Evolutionary conservation across 1,140 invertebrate genomes (phyloP), one percentile per base, ranked within the genome.

Genomic region (Hylaeus anthracinus): DNA sequence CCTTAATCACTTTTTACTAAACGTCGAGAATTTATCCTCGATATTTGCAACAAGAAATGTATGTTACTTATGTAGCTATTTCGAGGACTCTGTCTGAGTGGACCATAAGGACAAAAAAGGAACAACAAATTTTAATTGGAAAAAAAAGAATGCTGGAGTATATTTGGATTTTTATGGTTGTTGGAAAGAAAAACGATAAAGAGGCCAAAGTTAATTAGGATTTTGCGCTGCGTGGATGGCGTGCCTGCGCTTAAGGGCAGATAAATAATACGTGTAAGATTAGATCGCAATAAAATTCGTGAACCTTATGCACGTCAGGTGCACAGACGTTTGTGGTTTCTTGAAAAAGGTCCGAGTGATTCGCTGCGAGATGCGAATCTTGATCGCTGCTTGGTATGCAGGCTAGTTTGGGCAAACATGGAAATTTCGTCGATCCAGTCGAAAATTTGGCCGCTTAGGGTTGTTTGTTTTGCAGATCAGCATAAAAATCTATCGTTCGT

Each of bases 371-470:
- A 79, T 75, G 45, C 41, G 72, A 77, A 75, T 77, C 53, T 69
- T 55, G 63, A 77, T 83, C 72, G 71, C 48, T 81, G 63, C 45
- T 88, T 88, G 81, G 85, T 85, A 88, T 87, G 83, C 87, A 73
- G 72, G 71, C 71, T 71, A 81, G 45, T 72, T 72, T 67, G 83
- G 53, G 81, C 79, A 86, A 86, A 88, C 83, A 88, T 70, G 45
- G 67, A 81, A 83, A 85, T 82, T 86, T 87, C 66, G 65, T 81
- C 61, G 79, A 76, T 78, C 60, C 69, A 43, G 61, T 60, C 41
- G 63, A 84, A 86, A 84, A 79, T 86, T 81, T 53, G 63, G 64
- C 39, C 75, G 84, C 70, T 83, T 79, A 77, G 60, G 74, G 70
- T 26, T 81, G 75, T 82, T 79, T 86, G 60, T 60, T 39, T 61